Evolutionary conservation across 2,113 vertebrate species (phyloP), one percentile per base, ranked within the genome.

Genomic region (Apodemus sylvaticus): DNA sequence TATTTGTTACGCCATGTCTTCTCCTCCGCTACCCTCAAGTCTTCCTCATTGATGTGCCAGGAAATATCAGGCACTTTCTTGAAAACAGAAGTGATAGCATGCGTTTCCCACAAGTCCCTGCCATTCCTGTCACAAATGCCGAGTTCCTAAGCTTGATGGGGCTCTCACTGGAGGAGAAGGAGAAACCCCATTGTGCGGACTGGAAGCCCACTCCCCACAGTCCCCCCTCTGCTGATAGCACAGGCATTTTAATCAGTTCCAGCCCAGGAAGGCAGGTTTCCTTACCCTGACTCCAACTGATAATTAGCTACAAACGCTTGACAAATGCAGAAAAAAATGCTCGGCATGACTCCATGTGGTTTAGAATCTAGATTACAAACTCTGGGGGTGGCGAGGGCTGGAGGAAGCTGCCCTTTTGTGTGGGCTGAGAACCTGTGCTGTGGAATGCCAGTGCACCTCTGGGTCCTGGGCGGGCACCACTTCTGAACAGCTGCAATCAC

Each of bases 161-260:
- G 96, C 74, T 98, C 97, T 94, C 91, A 85, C 97, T 29, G 31
- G 76, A 97, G 83, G 87, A 92, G 96, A 97, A 97, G 20, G 87
- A 97, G 97, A 98, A 95, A 45, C 22, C 83, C 73, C 95, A 87
- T 82, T 92, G 58, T 34, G 71, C 66, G 82, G 86, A 76, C 95
- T 95, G 96, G 79, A 97, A 94, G 70, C 93, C 95, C 14, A 39
- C 94, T 98, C 95, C 92, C 95, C 92, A 68, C 98, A 98, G 60
- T 0, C 22, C 7, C 60, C 22, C 60, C 60, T 97, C 62, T 79
- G 97, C 97, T 97, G 91, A 95, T 98, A 97, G 87, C 97, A 97
- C 96, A 98, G 93, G 97, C 89, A 98, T 98, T 98, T 98, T 98
- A 98, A 98, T 98, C 97, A 98, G 98, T 98, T 79, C 93, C 97